Percentiles rank a stretch among this genome's conserved stretches.
Evolutionary conservation across 2,797 vertebrate species (phyloP).

Genomic region (Rhynchonycteris naso): DNA sequence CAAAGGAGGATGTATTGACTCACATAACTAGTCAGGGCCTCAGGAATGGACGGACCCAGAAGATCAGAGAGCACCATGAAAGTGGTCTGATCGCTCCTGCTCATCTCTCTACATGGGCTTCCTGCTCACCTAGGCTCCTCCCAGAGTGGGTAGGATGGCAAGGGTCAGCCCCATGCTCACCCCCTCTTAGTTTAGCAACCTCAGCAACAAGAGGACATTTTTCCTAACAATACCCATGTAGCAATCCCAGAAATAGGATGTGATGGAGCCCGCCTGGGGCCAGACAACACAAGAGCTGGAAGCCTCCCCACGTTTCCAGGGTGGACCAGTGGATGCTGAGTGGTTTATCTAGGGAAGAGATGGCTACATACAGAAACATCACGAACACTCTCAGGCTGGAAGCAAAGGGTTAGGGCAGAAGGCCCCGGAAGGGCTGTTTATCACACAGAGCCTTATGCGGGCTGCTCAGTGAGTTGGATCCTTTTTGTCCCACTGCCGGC

Average conservation of each 20-base stretch:
- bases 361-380: not conserved
- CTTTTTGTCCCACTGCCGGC: not conserved
- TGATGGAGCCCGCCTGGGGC: not conserved
- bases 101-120: not conserved
- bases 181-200: not conserved
- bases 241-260: not conserved
- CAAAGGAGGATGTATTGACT: not conserved
- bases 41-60: not conserved
- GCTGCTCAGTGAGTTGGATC: not conserved
- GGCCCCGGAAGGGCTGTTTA: not conserved
- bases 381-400: too few relatives aligned
- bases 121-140: not conserved
- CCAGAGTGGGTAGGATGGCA: not conserved
- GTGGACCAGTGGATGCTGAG: too few relatives aligned
- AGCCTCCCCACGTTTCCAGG: not conserved
- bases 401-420: not conserved
- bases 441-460: not conserved
- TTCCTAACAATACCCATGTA: not conserved
- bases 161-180: not conserved
- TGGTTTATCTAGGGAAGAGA: not conserved
- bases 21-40: not conserved
- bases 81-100: not conserved
- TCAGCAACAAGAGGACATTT: not conserved
- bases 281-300: not conserved
- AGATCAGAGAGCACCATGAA: not conserved